Conservation (phyloP, 2,888 invertebrate species). For the Rhamphomyia laevipes region DNA sequence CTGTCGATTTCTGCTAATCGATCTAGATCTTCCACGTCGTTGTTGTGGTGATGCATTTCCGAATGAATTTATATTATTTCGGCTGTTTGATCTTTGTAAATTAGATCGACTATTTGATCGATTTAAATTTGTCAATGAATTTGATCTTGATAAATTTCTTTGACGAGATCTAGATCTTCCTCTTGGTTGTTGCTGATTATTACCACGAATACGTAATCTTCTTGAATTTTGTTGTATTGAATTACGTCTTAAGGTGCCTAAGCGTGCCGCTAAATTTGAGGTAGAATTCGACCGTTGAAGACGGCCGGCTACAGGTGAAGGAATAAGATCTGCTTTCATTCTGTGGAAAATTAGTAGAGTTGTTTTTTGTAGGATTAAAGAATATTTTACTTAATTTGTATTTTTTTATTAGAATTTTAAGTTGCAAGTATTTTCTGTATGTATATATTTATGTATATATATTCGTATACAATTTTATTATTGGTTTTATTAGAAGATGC, state of each 20-base stretch:
- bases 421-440: background rate
- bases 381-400: conserved; percentile 14
- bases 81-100: conserved; percentile 5
- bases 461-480: conserved; percentile 9
- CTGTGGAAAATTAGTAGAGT: conserved; percentile 27
- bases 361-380: conserved; percentile 12
- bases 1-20: background rate
- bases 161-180: conserved; percentile 3
- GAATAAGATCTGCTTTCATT: conserved; percentile 34
- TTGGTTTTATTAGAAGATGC: conserved; percentile 12
- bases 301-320: conserved; percentile 15
- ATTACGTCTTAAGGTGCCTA: conserved; percentile 21
- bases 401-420: background rate
- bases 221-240: conserved; percentile 24
- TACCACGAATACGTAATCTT: conserved; percentile 18
- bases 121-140: conserved; percentile 11
- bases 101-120: conserved; percentile 9
- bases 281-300: conserved; percentile 27
- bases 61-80: conserved; percentile 1
- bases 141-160: conserved; percentile 7
- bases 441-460: background rate
- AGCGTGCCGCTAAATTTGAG: conserved; percentile 23
- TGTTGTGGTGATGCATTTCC: background rate
- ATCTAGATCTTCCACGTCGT: background rate
- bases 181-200: conserved; percentile 5